These are phyloP conservation scores for Lophochroa leadbeateri DNA, from an alignment of 2,113 vertebrate genomes.

Conservation along the genomic window DNA sequence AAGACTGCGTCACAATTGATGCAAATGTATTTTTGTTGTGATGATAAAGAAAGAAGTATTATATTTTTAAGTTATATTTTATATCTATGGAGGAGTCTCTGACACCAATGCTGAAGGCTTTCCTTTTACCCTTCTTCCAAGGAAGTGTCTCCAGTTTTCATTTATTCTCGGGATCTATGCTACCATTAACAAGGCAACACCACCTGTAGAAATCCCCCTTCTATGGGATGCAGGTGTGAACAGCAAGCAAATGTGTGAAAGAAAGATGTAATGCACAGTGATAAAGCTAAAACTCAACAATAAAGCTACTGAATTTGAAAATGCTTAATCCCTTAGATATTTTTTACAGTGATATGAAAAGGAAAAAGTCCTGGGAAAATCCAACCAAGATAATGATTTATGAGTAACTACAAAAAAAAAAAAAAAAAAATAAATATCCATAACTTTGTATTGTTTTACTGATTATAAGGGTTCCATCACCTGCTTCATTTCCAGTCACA, in stretches of 20 bases:
- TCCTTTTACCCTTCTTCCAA: neutral
- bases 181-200: neutral
- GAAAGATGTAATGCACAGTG: neutral
- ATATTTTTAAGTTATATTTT: neutral
- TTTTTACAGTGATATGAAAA: neutral
- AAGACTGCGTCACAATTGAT: neutral
- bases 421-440: no score
- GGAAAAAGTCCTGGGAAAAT: neutral
- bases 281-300: neutral
- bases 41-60: neutral
- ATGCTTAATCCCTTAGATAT: neutral
- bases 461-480: neutral
- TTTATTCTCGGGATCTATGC: neutral
- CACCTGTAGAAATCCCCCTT: neutral
- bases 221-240: neutral
- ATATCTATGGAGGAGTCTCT: neutral
- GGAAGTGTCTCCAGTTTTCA: neutral
- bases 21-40: neutral
- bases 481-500: no score
- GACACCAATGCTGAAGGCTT: rapidly evolving
- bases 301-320: neutral
- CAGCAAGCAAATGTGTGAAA: neutral
- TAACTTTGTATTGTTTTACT: neutral
- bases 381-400: neutral
- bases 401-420: neutral